Percentiles rank a stretch among this genome's conserved stretches.
phyloP scores from a whole-genome alignment of 1,140 invertebrate species.

The Drosophila paulistorum region DNA sequence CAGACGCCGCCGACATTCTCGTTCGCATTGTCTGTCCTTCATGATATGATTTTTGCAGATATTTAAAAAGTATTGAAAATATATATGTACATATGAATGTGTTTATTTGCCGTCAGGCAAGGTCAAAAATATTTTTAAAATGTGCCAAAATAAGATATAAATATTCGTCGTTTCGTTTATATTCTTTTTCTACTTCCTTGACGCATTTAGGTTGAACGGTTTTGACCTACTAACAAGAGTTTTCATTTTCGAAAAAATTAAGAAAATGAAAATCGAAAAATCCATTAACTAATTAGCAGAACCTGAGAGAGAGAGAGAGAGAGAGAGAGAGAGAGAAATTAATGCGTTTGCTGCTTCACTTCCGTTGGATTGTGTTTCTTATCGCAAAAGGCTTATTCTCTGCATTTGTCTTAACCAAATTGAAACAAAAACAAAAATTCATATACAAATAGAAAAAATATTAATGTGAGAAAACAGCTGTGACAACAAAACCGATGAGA shows the following conservation, averaged over 20 bases:
- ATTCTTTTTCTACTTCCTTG: slow-evolving; percentile 22
- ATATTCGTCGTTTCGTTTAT: slow-evolving; percentile 28
- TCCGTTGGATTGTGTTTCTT: neutral
- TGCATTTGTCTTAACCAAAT: neutral
- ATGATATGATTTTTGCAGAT: slow-evolving; percentile 6
- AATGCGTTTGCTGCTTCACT: neutral
- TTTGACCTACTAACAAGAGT: slow-evolving; percentile 60
- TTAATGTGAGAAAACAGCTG: slow-evolving; percentile 1
- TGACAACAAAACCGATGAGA: neutral
- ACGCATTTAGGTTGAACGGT: slow-evolving; percentile 26
- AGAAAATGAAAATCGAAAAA: slow-evolving; percentile 18
- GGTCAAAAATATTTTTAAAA: slow-evolving; percentile 11
- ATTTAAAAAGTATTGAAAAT: slow-evolving; percentile 4
- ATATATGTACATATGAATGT: neutral
- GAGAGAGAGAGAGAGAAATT: neutral
- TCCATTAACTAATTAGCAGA: neutral
- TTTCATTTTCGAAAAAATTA: slow-evolving; percentile 15
- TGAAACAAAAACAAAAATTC: neutral
- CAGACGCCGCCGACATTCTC: neutral
- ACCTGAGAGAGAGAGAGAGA: neutral
- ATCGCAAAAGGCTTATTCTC: neutral
- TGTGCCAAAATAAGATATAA: slow-evolving; percentile 24
- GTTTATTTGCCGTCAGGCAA: slow-evolving; percentile 3
- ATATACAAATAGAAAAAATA: slow-evolving; percentile 2
- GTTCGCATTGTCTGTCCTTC: neutral